Percentiles rank a stretch among this genome's conserved stretches.
Conservation (phyloP, 2,113 vertebrate genomes). For the Sterrhoptilus dennistouni region DNA sequence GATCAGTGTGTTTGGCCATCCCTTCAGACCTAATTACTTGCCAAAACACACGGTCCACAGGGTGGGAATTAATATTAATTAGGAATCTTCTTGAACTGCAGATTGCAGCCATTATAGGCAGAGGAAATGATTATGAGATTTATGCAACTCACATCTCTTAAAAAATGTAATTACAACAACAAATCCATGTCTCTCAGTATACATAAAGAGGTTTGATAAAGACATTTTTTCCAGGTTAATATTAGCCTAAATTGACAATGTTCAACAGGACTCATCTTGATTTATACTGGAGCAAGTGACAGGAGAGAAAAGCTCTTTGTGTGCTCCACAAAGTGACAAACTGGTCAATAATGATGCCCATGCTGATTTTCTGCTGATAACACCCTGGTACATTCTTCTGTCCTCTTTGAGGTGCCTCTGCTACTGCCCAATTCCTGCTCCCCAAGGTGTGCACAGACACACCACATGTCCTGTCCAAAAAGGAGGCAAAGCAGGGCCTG, state of each 20-base stretch:
- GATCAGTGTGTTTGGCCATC: constrained; percentile 57
- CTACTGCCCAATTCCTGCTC: neutral
- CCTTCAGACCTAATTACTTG: constrained; percentile 62
- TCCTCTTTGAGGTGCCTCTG: neutral
- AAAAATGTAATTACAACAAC: constrained; percentile 39
- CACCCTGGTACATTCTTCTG: neutral
- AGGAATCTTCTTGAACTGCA: constrained; percentile 46
- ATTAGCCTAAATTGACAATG: neutral
- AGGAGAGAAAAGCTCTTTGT: neutral
- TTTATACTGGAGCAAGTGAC: neutral
- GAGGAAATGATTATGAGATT: constrained; percentile 48
- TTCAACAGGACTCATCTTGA: neutral
- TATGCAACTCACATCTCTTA: constrained; percentile 38
- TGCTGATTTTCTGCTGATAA: neutral
- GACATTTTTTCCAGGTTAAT: neutral
- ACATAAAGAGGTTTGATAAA: neutral
- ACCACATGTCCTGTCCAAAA: neutral
- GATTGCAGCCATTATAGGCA: constrained; percentile 22
- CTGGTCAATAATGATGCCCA: neutral
- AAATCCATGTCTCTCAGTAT: neutral
- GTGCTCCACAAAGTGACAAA: fast-evolving
- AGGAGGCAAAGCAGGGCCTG: neutral
- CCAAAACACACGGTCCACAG: constrained; percentile 36
- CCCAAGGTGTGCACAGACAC: neutral
- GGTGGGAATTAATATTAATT: constrained; percentile 66